These are phyloP conservation scores for Myocastor coypus DNA, from an alignment of 2,113 vertebrate genomes.

Conservation along the genomic window DNA sequence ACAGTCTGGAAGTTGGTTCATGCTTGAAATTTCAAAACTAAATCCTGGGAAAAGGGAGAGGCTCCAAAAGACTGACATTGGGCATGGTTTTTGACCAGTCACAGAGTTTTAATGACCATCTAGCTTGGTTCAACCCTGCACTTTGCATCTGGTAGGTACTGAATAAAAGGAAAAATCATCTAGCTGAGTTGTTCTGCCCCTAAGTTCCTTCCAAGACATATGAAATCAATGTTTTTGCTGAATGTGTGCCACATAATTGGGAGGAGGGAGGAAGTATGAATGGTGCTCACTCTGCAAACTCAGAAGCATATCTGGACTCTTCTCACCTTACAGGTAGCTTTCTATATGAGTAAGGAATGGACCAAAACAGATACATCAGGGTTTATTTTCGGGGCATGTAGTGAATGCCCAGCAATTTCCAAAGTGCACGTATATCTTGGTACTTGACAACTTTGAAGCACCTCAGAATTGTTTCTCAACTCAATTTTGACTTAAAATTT, in stretches of 20 bases:
- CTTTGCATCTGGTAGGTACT: slow-evolving; percentile 39
- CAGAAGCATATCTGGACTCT: neutral
- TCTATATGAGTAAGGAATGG: neutral
- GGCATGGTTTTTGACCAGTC: neutral
- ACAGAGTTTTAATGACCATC: neutral
- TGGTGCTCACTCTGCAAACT: neutral
- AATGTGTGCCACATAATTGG: neutral
- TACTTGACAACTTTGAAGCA: neutral
- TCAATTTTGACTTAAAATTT: neutral
- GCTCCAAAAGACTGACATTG: neutral
- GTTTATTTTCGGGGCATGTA: neutral
- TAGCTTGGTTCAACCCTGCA: neutral
- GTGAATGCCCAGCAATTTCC: slow-evolving; percentile 33
- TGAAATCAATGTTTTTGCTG: neutral
- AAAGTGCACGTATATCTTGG: neutral
- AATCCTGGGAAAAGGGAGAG: neutral
- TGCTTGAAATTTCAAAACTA: slow-evolving; percentile 38
- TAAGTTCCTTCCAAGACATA: neutral
- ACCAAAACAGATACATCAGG: slow-evolving; percentile 33
- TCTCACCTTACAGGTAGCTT: neutral
- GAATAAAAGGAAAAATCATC: slow-evolving; percentile 3
- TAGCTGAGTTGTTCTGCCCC: neutral
- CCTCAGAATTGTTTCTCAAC: neutral
- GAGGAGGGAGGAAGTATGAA: neutral
- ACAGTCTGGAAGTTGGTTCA: slow-evolving; percentile 36